These are phyloP conservation scores for Magallana gigas DNA, from an alignment of 1,140 invertebrate genomes.

Conservation along the genomic window DNA sequence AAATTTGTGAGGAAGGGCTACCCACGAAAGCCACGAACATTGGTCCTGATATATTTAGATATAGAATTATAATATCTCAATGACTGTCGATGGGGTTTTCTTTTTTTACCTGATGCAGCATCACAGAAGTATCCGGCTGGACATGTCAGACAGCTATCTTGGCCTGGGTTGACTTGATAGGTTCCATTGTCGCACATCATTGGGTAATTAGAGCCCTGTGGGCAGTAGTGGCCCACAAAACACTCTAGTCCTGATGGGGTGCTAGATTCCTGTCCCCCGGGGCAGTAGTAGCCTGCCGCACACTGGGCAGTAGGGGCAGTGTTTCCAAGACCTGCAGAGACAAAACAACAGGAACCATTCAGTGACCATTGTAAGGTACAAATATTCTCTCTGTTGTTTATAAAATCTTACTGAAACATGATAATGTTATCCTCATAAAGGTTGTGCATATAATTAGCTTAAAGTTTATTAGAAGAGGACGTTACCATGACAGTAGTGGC, in stretches of 20 bases:
- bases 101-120: slow-evolving; percentile 41
- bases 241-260: slow-evolving; percentile 72
- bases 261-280: slow-evolving; percentile 71
- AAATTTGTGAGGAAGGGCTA: too few relatives aligned
- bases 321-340: slow-evolving; percentile 66
- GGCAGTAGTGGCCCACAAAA: slow-evolving; percentile 72
- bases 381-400: too few relatives aligned
- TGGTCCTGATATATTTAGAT: too few relatives aligned
- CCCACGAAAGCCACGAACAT: too few relatives aligned
- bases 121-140: slow-evolving; percentile 76
- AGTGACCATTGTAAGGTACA: too few relatives aligned
- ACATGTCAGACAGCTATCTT: slow-evolving; percentile 68
- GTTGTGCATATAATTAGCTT: too few relatives aligned
- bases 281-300: slow-evolving; percentile 75
- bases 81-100: too few relatives aligned
- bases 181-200: slow-evolving; percentile 74
- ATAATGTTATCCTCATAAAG: too few relatives aligned
- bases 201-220: slow-evolving; percentile 65
- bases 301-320: slow-evolving; percentile 66
- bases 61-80: too few relatives aligned
- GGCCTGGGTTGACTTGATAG: slow-evolving; percentile 70
- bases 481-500: slow-evolving; percentile 74
- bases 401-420: too few relatives aligned
- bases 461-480: too few relatives aligned
- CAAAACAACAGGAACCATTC: neutral